These are phyloP conservation scores for Hirundichthys speculiger DNA, from an alignment of 2,113 vertebrate species.

Conservation along the genomic window DNA sequence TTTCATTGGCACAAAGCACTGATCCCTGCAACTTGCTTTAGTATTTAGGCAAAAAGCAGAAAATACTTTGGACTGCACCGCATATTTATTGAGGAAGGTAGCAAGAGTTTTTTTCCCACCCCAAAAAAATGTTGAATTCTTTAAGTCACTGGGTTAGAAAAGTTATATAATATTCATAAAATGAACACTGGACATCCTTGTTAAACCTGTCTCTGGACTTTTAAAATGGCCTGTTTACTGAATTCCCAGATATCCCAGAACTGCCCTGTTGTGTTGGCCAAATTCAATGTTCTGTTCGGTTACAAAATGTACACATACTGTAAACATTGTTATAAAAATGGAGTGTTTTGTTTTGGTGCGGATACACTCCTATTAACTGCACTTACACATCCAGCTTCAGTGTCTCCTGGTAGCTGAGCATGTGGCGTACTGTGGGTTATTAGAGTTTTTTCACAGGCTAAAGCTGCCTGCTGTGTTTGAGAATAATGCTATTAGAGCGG, in stretches of 20 bases:
- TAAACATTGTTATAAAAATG: background rate
- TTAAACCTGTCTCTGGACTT: background rate
- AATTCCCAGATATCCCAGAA: no score
- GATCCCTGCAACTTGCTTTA: slow-evolving; percentile 53
- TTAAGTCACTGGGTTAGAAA: slow-evolving; percentile 31
- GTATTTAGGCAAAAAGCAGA: slow-evolving; percentile 55
- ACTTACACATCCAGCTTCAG: background rate
- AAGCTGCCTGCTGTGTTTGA: background rate
- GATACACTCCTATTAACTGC: background rate
- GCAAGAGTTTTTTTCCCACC: slow-evolving; percentile 19
- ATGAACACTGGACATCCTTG: background rate
- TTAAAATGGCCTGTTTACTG: no score
- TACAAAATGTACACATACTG: no score
- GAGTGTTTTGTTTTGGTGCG: background rate
- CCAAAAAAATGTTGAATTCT: slow-evolving; percentile 7
- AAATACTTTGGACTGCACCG: slow-evolving; percentile 60
- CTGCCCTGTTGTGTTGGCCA: no score
- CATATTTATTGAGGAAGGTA: slow-evolving; percentile 49
- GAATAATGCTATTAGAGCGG: background rate
- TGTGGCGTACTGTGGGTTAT: background rate
- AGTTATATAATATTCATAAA: background rate
- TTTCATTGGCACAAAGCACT: slow-evolving; percentile 58
- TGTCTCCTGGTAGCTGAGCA: background rate
- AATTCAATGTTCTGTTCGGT: no score
- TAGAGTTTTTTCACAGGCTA: background rate